A percentile compares a stretch with the other conserved stretches of the same genome.
Conservation (phyloP, 2,888 invertebrate species). For the Dione vanillae region DNA sequence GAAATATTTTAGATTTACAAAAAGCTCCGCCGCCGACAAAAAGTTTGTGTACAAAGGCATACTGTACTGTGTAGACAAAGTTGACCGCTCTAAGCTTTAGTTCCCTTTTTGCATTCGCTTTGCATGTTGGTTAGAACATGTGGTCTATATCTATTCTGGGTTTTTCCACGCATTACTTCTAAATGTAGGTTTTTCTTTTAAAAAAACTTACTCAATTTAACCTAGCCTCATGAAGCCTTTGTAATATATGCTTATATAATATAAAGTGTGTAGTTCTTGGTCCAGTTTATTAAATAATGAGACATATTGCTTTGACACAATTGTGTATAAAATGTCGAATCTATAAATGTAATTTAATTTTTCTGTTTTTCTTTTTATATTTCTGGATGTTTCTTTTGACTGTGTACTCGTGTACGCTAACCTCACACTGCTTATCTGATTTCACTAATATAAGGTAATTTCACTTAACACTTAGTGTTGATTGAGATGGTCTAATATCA, state of each 20-base stretch:
- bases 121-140: constrained; percentile 35
- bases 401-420: no score
- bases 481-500: no score
- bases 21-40: constrained; percentile 44
- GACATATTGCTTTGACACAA: no score
- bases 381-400: no score
- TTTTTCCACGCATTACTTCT: constrained; percentile 8
- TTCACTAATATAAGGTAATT: no score
- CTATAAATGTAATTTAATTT: no score
- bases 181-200: background rate
- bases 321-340: no score
- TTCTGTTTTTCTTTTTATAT: no score
- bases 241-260: background rate
- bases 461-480: no score
- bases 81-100: constrained; percentile 46
- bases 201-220: background rate
- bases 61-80: constrained; percentile 40
- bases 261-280: no score
- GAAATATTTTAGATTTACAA: constrained; percentile 41
- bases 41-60: constrained; percentile 44
- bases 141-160: constrained; percentile 30
- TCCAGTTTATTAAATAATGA: background rate
- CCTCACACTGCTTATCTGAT: no score
- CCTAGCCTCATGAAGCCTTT: background rate
- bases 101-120: constrained; percentile 42